These are phyloP conservation scores for Psilopsiagon aurifrons DNA, from an alignment of 2,113 vertebrate genomes.

Conservation along the genomic window DNA sequence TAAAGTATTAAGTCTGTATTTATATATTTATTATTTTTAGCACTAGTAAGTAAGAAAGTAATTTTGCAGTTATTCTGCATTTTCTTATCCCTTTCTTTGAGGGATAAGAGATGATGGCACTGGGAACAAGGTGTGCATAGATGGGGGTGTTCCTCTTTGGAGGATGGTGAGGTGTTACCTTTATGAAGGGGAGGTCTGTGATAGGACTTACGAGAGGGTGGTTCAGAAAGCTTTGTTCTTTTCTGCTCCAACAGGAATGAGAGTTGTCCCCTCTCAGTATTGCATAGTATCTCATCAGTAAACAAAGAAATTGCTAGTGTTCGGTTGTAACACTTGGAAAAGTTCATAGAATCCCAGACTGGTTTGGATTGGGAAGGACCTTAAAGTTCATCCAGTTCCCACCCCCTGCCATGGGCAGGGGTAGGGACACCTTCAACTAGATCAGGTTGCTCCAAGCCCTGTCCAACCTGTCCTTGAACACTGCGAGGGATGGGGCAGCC, in stretches of 20 bases:
- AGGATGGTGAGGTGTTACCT: background rate
- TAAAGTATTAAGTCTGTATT: background rate
- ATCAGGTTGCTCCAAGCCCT: background rate
- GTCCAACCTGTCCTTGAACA: background rate
- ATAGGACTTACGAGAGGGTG: background rate
- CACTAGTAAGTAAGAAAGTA: background rate
- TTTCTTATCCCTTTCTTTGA: background rate
- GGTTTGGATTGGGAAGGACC: background rate
- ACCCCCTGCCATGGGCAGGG: background rate
- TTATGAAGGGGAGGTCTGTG: background rate
- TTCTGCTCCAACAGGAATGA: background rate
- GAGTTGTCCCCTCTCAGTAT: background rate
- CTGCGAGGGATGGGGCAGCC: background rate
- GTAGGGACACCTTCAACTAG: background rate
- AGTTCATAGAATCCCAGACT: background rate
- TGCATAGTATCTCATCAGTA: background rate
- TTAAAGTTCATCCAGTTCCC: background rate
- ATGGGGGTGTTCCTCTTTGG: background rate
- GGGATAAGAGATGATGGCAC: background rate
- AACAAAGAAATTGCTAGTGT: background rate
- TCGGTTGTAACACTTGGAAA: background rate
- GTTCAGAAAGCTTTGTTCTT: background rate
- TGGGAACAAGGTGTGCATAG: background rate
- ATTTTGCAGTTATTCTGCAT: background rate
- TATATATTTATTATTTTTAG: background rate